phyloP scores from a whole-genome alignment of 2,888 invertebrate species.

The Melinaea menophilus region DNA sequence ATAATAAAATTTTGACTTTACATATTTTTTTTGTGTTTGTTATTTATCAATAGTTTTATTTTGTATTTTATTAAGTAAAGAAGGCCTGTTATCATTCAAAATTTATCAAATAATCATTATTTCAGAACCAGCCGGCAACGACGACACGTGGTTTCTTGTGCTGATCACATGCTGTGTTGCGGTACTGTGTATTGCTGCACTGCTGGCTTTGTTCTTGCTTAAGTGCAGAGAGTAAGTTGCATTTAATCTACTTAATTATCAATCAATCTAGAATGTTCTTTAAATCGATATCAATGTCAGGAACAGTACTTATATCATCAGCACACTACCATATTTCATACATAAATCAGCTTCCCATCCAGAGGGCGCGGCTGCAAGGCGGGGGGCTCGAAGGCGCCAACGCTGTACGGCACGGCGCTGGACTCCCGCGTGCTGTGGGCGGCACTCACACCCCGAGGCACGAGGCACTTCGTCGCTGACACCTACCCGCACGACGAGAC shows the following conservation, averaged over 20 bases:
- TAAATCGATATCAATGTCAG: background rate
- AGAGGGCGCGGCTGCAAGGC: conserved; percentile 49
- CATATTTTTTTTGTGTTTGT: too few species aligned
- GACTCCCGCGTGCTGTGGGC: conserved; percentile 89
- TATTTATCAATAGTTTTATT: too few species aligned
- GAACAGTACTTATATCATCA: background rate
- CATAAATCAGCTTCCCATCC: background rate
- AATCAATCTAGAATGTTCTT: background rate
- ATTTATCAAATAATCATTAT: background rate
- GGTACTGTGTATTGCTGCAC: conserved; percentile 86
- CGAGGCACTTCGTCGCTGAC: conserved; percentile 85
- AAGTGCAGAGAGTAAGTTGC: conserved; percentile 89
- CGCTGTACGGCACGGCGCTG: conserved; percentile 73
- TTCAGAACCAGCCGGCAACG: conserved; percentile 76
- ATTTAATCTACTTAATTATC: background rate
- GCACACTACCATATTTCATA: background rate
- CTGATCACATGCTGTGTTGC: conserved; percentile 88
- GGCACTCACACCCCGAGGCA: conserved; percentile 88
- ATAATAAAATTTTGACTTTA: too few species aligned
- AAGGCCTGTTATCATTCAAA: background rate
- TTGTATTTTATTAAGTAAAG: too few species aligned
- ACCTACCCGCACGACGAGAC: conserved; percentile 80
- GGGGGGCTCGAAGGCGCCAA: conserved; percentile 67
- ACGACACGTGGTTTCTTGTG: conserved; percentile 90
- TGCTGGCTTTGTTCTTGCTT: conserved; percentile 86